A percentile compares a stretch with the other conserved stretches of the same genome.
phyloP scores from a whole-genome alignment of 35 echinoderm and acorn worm species.

The Heliocidaris erythrogramma region DNA sequence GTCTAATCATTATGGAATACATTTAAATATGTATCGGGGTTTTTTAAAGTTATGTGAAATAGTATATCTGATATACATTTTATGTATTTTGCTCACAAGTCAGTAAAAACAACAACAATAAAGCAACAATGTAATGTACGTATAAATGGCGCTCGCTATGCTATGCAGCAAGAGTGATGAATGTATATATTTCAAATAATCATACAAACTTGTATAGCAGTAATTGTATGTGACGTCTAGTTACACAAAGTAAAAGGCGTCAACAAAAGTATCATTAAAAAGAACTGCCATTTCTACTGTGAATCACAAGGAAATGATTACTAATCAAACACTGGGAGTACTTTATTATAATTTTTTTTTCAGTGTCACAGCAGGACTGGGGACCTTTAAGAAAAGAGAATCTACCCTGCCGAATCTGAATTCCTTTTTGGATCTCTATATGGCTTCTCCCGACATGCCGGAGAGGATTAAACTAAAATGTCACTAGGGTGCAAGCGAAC shows the following conservation, averaged over 20 bases:
- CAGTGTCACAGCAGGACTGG: neutral
- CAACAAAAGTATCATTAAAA: neutral
- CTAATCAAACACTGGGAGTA: neutral
- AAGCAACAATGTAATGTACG: too few relatives aligned
- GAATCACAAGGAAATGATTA: neutral
- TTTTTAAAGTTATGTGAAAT: too few relatives aligned
- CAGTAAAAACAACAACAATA: neutral
- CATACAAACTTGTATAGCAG: neutral
- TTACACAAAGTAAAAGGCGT: neutral
- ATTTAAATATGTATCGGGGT: too few relatives aligned
- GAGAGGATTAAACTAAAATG: constrained; percentile 37
- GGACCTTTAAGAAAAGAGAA: neutral
- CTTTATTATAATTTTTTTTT: neutral
- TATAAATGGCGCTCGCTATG: neutral
- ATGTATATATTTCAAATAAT: neutral
- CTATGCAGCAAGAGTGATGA: neutral
- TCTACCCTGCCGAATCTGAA: neutral
- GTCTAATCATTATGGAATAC: too few relatives aligned
- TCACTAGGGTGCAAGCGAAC: constrained; percentile 19
- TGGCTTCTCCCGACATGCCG: neutral
- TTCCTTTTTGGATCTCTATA: constrained; percentile 14
- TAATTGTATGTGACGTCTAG: neutral
- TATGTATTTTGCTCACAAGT: neutral
- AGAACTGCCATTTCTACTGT: neutral
- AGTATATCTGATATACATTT: too few relatives aligned